Percentiles rank a stretch among this genome's conserved stretches.
Evolutionary conservation across 2,888 invertebrate species (phyloP).

Genomic region (Onthophagus sagittarius): DNA sequence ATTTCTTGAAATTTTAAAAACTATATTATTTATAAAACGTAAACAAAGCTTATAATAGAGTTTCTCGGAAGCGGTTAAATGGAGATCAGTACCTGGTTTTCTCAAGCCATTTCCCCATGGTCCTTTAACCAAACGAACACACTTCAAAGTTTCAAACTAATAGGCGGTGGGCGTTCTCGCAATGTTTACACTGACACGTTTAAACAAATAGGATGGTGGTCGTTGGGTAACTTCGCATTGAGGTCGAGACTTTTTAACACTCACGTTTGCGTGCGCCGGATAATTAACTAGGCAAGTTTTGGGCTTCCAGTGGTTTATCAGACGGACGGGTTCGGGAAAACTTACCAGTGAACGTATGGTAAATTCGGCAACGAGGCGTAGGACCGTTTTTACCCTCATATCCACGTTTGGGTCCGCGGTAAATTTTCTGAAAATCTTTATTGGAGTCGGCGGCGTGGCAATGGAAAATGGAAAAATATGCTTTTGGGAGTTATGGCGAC

Average conservation of each 20-base stretch:
- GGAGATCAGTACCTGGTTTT: conserved; percentile 29
- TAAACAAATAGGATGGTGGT: conserved; percentile 4
- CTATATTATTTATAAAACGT: too few relatives aligned
- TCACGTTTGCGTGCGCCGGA: neutral
- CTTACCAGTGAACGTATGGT: neutral
- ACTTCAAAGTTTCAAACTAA: conserved; percentile 8
- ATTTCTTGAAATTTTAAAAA: too few relatives aligned
- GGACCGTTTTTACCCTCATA: neutral
- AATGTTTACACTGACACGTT: conserved; percentile 11
- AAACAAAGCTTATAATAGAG: too few relatives aligned
- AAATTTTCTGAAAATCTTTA: neutral
- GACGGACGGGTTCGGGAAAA: neutral
- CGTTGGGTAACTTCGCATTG: neutral
- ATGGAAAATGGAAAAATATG: neutral
- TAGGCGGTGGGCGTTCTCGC: conserved; percentile 1
- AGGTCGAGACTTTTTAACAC: neutral
- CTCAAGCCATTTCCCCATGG: conserved; percentile 34
- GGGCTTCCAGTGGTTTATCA: neutral
- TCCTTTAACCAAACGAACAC: conserved; percentile 4
- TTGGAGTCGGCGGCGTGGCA: neutral
- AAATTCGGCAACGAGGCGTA: neutral
- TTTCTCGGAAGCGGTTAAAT: neutral
- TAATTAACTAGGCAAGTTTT: neutral
- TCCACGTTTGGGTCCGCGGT: neutral
- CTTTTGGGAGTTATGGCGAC: neutral